These are phyloP conservation scores for Panthera uncia DNA, from an alignment of 2,113 vertebrate genomes.

Conservation along the genomic window DNA sequence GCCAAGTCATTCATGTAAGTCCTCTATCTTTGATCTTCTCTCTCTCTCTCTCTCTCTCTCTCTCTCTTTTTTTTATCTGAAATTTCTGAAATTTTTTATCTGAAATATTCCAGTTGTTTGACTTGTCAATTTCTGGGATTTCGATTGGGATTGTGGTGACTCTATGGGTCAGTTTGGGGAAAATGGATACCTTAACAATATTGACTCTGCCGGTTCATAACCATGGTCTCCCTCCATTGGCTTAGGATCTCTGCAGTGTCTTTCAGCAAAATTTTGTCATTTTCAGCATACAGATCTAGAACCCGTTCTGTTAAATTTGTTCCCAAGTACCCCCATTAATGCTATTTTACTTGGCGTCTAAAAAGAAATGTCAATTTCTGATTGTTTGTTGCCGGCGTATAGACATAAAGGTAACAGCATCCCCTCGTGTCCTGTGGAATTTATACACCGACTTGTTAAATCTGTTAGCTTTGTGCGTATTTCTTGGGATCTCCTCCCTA, in stretches of 20 bases:
- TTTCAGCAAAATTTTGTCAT: background rate
- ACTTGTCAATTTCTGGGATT: background rate
- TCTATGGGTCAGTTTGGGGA: no score
- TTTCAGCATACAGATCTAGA: background rate
- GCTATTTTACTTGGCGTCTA: background rate
- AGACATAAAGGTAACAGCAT: no score
- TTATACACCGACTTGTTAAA: rapidly evolving
- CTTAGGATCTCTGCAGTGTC: background rate
- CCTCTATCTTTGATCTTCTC: background rate
- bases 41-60: background rate
- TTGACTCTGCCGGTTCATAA: background rate
- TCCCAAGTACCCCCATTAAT: background rate
- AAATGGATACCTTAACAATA: background rate
- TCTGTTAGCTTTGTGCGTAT: background rate
- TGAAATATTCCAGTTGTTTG: background rate
- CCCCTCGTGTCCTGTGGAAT: no score
- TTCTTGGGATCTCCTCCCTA: background rate
- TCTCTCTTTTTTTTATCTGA: background rate
- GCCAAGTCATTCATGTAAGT: rapidly evolving
- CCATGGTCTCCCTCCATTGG: background rate
- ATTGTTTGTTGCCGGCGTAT: background rate
- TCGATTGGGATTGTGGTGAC: background rate
- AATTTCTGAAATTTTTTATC: background rate
- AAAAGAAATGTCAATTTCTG: background rate
- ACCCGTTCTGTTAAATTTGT: background rate